Evolutionary conservation across 2,888 invertebrate species (phyloP).

Genomic region (Chalcosyrphus nemorum): DNA sequence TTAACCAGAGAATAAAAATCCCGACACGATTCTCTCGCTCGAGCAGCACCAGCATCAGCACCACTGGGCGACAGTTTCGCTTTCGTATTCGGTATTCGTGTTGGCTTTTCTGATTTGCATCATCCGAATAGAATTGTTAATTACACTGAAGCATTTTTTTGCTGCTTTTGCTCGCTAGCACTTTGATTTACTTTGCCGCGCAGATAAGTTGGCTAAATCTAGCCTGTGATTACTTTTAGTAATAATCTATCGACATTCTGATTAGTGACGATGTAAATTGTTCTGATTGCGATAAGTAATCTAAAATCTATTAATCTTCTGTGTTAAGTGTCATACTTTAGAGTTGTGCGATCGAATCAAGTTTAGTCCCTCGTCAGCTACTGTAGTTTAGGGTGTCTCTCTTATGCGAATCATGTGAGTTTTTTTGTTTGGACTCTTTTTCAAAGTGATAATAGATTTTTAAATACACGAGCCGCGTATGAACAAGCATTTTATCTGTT

Average conservation of each 20-base stretch:
- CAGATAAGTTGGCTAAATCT: not conserved
- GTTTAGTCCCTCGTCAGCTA: not conserved
- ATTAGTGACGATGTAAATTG: not conserved
- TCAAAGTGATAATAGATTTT: not conserved
- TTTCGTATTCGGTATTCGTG: not conserved
- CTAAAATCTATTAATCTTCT: not conserved
- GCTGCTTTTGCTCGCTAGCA: not conserved
- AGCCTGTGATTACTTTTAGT: not conserved
- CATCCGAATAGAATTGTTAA: constrained; percentile 36
- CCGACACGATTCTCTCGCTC: not conserved
- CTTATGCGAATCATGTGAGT: constrained; percentile 25
- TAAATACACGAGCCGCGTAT: not conserved
- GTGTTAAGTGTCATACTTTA: not conserved
- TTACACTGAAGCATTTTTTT: not conserved
- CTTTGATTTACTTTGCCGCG: not conserved
- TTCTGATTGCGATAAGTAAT: not conserved
- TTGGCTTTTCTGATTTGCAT: constrained; percentile 14
- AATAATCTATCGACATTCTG: not conserved
- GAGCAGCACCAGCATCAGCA: no score
- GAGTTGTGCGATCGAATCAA: not conserved
- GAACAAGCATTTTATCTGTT: not conserved
- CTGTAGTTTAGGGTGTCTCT: not conserved
- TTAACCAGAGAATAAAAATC: not conserved
- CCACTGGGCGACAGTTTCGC: not conserved
- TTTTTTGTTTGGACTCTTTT: not conserved